phyloP scores from a whole-genome alignment of 2,113 vertebrate genomes.

The Ornithorhynchus anatinus region DNA sequence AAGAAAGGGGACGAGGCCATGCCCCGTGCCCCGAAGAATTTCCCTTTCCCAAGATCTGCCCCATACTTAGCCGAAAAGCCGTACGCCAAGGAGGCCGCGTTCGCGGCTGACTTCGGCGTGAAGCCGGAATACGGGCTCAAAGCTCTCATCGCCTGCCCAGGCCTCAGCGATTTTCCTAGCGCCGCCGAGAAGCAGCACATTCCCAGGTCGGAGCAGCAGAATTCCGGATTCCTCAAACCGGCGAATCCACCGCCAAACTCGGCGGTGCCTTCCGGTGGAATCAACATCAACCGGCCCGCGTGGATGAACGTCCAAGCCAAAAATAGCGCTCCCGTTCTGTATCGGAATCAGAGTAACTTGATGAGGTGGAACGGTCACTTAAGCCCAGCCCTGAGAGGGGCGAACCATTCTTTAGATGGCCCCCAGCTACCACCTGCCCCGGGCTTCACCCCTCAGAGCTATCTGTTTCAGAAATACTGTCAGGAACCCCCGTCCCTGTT shows the following conservation, averaged over 20 bases:
- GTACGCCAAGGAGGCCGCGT: constrained; percentile 67
- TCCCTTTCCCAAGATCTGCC: constrained; percentile 65
- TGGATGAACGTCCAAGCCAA: constrained; percentile 72
- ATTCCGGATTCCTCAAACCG: constrained; percentile 70
- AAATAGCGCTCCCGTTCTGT: constrained; percentile 41
- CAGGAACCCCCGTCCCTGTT: constrained; percentile 63
- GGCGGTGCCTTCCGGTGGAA: constrained; percentile 49
- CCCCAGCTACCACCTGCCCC: constrained; percentile 59
- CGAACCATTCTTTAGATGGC: constrained; percentile 62
- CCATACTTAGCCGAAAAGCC: constrained; percentile 69
- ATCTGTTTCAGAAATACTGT: constrained; percentile 69
- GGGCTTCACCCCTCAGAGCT: constrained; percentile 62
- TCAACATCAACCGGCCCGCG: constrained; percentile 54
- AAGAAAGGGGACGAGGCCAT: constrained; percentile 73
- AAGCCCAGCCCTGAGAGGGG: constrained; percentile 64
- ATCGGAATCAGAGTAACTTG: constrained; percentile 65
- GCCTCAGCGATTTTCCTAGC: constrained; percentile 63
- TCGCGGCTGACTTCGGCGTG: constrained; percentile 66
- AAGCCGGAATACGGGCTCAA: constrained; percentile 74
- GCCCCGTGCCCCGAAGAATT: constrained; percentile 69
- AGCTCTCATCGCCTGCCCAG: constrained; percentile 58
- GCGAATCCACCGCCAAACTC: constrained; percentile 57
- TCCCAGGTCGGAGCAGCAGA: constrained; percentile 60
- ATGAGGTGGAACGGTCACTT: constrained; percentile 65
- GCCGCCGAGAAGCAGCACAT: constrained; percentile 70